These are phyloP conservation scores for Idaea dimidiata DNA, from an alignment of 2,888 invertebrate genomes.

Conservation along the genomic window DNA sequence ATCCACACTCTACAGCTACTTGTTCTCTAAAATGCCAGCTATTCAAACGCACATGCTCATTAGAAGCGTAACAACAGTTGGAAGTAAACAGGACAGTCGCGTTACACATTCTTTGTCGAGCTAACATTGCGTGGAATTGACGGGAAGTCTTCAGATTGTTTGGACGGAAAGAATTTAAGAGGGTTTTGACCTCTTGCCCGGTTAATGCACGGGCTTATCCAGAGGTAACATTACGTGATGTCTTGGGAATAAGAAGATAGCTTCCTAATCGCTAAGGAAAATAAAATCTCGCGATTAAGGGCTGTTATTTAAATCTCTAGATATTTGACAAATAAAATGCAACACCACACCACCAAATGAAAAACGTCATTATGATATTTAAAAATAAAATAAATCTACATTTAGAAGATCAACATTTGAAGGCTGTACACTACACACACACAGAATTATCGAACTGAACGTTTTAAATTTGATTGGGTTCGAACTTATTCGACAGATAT, in stretches of 20 bases:
- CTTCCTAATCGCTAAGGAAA: neutral
- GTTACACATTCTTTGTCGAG: neutral
- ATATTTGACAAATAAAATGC: too few relatives aligned
- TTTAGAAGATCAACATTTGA: too few relatives aligned
- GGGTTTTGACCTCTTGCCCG: neutral
- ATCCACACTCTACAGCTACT: neutral
- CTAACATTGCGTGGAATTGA: neutral
- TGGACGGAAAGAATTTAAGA: neutral
- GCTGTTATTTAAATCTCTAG: too few relatives aligned
- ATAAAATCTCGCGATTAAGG: too few relatives aligned
- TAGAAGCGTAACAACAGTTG: neutral
- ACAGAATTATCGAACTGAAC: too few relatives aligned
- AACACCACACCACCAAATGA: too few relatives aligned
- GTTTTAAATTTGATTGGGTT: too few relatives aligned
- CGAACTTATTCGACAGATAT: too few relatives aligned
- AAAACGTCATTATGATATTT: too few relatives aligned
- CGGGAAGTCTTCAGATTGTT: neutral
- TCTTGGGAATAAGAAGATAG: neutral
- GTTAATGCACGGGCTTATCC: neutral
- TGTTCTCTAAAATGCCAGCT: neutral
- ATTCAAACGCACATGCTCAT: neutral
- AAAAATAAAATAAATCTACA: too few relatives aligned
- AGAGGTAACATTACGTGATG: neutral
- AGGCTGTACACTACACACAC: too few relatives aligned
- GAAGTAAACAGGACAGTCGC: neutral